phyloP scores from a whole-genome alignment of 2,888 invertebrate species.

The Yponomeuta sedellus region DNA sequence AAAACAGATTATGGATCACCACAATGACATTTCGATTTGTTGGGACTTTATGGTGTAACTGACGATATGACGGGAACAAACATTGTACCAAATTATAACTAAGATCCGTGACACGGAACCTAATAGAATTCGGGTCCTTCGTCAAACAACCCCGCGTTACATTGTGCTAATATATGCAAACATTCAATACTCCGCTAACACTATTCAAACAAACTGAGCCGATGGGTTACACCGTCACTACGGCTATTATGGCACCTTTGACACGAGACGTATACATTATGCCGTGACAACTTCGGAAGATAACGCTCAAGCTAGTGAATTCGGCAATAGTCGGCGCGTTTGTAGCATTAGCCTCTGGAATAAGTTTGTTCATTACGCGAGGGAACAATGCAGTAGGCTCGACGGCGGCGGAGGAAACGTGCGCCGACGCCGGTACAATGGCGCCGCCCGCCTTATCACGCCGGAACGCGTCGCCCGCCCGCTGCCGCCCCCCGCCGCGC shows the following conservation, averaged over 20 bases:
- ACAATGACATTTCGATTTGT: neutral
- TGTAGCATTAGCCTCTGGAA: conserved; percentile 65
- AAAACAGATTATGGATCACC: neutral
- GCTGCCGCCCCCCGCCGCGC: conserved; percentile 25
- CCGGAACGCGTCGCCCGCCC: conserved; percentile 64
- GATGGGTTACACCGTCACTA: conserved; percentile 38
- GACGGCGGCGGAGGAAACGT: conserved; percentile 72
- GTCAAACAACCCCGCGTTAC: conserved; percentile 56
- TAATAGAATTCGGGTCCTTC: conserved; percentile 54
- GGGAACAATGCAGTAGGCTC: conserved; percentile 70
- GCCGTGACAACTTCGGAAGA: conserved; percentile 51
- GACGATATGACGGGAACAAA: conserved; percentile 26
- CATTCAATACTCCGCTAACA: conserved; percentile 52
- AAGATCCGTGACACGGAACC: conserved; percentile 30
- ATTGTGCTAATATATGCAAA: conserved; percentile 58
- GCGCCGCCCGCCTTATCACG: conserved; percentile 67
- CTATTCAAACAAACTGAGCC: conserved; percentile 68
- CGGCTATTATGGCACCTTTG: conserved; percentile 39
- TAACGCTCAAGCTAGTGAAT: conserved; percentile 58
- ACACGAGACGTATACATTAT: conserved; percentile 37
- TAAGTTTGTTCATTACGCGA: conserved; percentile 74
- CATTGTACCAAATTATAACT: conserved; percentile 36
- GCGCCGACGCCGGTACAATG: conserved; percentile 73
- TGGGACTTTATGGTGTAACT: conserved; percentile 15
- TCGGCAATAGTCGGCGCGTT: conserved; percentile 51